These are phyloP conservation scores for Drosophila nebulosa DNA, from an alignment of 1,140 invertebrate species.

Conservation along the genomic window DNA sequence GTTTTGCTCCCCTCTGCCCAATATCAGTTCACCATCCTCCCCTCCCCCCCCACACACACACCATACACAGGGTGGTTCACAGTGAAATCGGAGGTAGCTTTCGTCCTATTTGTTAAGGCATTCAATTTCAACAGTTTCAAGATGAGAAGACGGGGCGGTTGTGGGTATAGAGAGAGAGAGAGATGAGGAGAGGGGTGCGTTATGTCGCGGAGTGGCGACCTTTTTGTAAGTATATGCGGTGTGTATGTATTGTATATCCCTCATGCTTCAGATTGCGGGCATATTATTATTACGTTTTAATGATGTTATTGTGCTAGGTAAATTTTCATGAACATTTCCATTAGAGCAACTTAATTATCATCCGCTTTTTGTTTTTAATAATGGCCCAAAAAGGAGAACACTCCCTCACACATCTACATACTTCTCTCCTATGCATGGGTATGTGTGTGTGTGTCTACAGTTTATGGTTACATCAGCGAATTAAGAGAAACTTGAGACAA, in stretches of 20 bases:
- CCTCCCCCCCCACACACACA: background rate
- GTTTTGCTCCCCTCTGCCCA: background rate
- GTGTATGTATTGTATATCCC: background rate
- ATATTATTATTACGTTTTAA: constrained; percentile 25
- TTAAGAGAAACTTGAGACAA: background rate
- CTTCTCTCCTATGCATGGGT: background rate
- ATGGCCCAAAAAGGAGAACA: background rate
- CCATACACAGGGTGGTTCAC: background rate
- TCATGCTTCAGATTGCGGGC: constrained; percentile 15
- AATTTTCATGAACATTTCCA: constrained; percentile 17
- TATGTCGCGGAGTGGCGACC: background rate
- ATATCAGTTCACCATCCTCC: background rate
- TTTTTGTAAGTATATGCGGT: constrained; percentile 2
- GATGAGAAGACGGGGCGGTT: background rate
- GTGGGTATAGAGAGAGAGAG: background rate
- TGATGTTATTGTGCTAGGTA: constrained; percentile 19
- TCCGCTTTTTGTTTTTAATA: constrained; percentile 2
- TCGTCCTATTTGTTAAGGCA: constrained; percentile 13
- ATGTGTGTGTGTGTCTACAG: background rate
- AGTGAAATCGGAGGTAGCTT: constrained; percentile 10
- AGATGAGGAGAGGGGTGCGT: background rate
- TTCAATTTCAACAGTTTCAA: constrained; percentile 12
- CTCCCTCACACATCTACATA: background rate
- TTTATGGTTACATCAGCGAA: background rate
- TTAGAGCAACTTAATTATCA: constrained; percentile 22